Conservation (phyloP, 2,888 invertebrate genomes). For the Alsophila aescularia region DNA sequence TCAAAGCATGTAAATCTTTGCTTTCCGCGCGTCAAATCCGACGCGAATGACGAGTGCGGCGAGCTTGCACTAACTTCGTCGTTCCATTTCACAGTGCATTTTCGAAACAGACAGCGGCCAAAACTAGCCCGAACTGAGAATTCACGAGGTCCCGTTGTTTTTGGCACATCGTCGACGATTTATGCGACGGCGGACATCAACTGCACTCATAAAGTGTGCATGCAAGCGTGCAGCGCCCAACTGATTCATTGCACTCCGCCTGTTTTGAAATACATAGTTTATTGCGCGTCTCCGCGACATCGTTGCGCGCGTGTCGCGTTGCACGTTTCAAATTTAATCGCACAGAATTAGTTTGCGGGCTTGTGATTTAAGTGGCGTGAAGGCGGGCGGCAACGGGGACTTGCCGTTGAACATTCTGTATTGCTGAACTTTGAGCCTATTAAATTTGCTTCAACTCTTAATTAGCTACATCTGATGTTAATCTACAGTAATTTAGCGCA, state of each 20-base stretch:
- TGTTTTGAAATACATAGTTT: slow-evolving; percentile 64
- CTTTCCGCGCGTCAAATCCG: slow-evolving; percentile 41
- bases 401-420: slow-evolving; percentile 28
- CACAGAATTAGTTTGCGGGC: slow-evolving; percentile 39
- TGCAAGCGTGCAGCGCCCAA: slow-evolving; percentile 55
- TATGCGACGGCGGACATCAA: slow-evolving; percentile 71
- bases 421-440: slow-evolving; percentile 32
- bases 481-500: slow-evolving; percentile 1
- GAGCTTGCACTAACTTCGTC: slow-evolving; percentile 56
- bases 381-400: slow-evolving; percentile 30
- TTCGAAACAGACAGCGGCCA: slow-evolving; percentile 51
- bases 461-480: slow-evolving; percentile 8
- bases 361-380: slow-evolving; percentile 41
- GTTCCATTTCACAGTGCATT: slow-evolving; percentile 51
- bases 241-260: slow-evolving; percentile 63
- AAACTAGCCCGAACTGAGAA: slow-evolving; percentile 55
- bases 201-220: slow-evolving; percentile 77
- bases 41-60: slow-evolving; percentile 52
- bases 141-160: slow-evolving; percentile 65
- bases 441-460: slow-evolving; percentile 27
- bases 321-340: slow-evolving; percentile 37
- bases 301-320: slow-evolving; percentile 33
- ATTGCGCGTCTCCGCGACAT: slow-evolving; percentile 52
- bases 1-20: slow-evolving; percentile 36
- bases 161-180: slow-evolving; percentile 70